Evolutionary conservation across 2,888 invertebrate genomes (phyloP).

Genomic region (Acanthosepion lycidas): DNA sequence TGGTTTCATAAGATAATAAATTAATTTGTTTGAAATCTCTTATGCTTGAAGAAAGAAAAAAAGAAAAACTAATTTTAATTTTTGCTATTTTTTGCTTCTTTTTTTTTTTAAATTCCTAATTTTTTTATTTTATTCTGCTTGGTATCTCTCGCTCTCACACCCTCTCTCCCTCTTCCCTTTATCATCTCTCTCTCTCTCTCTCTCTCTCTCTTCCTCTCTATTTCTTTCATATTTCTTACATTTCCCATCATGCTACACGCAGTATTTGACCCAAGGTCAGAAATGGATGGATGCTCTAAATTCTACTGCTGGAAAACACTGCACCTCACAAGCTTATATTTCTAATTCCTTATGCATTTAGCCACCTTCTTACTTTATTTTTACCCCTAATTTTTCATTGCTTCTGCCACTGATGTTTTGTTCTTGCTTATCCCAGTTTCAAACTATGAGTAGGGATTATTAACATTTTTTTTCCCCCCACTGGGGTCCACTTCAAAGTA

Average conservation of each 20-base stretch:
- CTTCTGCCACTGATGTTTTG: no score
- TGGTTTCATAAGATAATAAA: no score
- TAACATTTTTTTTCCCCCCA: no score
- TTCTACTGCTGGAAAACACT: neutral
- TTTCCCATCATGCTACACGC: neutral
- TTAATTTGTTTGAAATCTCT: no score
- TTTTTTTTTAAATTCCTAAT: neutral
- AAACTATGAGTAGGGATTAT: no score
- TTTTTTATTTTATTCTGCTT: neutral
- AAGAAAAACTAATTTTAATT: no score
- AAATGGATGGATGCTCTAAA: neutral
- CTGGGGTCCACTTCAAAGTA: no score
- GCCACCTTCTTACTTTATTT: neutral
- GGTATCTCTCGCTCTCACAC: neutral
- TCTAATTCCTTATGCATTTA: neutral
- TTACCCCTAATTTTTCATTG: no score
- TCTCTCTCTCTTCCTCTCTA: neutral
- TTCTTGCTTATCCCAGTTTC: no score
- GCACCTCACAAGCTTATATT: neutral
- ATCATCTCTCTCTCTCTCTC: neutral
- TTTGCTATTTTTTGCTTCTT: neutral
- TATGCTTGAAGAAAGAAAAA: no score
- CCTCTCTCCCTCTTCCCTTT: neutral
- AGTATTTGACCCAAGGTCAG: neutral
- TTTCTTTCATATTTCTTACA: neutral